phyloP scores from a whole-genome alignment of 1,140 invertebrate species.

The Ceratitis capitata region DNA sequence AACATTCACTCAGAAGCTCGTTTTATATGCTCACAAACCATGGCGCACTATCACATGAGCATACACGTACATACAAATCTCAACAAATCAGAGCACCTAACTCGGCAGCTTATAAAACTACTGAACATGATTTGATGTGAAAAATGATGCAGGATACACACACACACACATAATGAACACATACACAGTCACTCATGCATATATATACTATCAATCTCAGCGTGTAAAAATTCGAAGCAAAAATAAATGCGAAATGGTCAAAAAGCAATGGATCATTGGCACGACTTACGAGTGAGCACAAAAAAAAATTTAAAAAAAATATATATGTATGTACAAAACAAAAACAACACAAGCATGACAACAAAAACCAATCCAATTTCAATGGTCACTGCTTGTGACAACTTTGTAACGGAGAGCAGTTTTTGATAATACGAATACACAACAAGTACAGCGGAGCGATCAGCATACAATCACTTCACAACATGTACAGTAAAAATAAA shows the following conservation, averaged over 20 bases:
- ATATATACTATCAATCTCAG: neutral
- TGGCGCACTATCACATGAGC: neutral
- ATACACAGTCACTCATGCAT: neutral
- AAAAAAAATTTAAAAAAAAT: no score
- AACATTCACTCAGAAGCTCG: neutral
- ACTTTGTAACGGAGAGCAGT: neutral
- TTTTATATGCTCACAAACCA: neutral
- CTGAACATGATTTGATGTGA: neutral
- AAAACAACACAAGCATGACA: neutral
- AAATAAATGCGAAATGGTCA: neutral
- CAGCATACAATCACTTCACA: neutral
- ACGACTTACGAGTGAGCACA: neutral
- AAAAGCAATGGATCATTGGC: neutral
- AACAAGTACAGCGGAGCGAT: neutral
- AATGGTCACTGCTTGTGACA: slow-evolving; percentile 19
- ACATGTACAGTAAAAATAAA: neutral
- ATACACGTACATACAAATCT: neutral
- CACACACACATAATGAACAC: neutral
- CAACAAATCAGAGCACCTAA: neutral
- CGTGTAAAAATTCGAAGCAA: neutral
- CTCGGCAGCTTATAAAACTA: neutral
- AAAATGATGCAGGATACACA: neutral
- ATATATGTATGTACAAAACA: no score
- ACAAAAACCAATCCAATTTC: neutral
- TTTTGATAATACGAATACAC: neutral